Percentiles rank a stretch among this genome's conserved stretches.
These are phyloP conservation scores for Rhinolophus ferrumequinum DNA, from an alignment of 2,113 vertebrate genomes.

Conservation along the genomic window DNA sequence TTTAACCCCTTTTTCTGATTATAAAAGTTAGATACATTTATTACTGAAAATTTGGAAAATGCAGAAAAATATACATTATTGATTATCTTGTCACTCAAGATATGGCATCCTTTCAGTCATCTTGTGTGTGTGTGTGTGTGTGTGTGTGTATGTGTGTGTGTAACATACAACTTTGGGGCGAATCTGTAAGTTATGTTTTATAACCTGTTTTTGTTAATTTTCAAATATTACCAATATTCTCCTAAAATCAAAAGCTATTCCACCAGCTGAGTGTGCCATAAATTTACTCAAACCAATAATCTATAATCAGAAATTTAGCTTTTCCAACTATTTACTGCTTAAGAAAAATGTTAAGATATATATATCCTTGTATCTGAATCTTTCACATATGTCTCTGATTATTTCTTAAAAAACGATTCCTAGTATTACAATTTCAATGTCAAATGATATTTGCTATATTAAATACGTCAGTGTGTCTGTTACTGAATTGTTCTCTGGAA, in stretches of 20 bases:
- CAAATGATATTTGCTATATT: background rate
- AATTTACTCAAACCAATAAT: background rate
- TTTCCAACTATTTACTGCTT: background rate
- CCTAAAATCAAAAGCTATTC: background rate
- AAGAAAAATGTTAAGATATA: background rate
- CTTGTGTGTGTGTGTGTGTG: background rate
- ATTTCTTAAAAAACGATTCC: background rate
- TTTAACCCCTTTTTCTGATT: background rate
- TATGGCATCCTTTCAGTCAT: background rate
- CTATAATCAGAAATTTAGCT: background rate
- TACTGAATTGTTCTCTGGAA: background rate
- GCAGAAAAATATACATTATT: background rate
- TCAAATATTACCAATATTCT: background rate
- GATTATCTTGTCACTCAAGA: background rate
- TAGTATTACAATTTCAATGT: background rate
- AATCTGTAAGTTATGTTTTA: accelerated
- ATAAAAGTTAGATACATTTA: background rate
- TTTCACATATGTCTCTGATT: background rate
- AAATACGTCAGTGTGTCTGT: background rate
- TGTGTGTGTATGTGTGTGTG: background rate
- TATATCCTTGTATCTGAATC: background rate
- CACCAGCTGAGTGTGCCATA: background rate
- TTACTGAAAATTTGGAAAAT: background rate
- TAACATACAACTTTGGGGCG: background rate
- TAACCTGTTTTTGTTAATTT: background rate